phyloP scores from a whole-genome alignment of 2,797 vertebrate species.

The Syngnathus rostellatus region DNA sequence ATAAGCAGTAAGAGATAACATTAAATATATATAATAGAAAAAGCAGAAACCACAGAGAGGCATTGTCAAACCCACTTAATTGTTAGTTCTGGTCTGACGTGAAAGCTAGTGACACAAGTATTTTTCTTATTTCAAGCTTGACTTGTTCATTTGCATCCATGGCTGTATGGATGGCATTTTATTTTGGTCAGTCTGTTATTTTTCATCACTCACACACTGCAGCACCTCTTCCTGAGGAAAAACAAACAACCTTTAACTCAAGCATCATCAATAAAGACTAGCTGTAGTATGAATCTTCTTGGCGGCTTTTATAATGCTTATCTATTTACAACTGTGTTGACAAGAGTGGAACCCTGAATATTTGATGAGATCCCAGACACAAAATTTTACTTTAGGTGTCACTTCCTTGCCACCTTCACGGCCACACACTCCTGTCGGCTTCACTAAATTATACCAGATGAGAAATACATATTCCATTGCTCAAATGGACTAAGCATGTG shows the following conservation, averaged over 20 bases:
- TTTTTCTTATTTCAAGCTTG: constrained; percentile 20
- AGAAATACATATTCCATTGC: constrained; percentile 3
- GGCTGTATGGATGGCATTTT: not conserved
- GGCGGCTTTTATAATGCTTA: constrained; percentile 6
- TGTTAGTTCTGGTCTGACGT: not conserved
- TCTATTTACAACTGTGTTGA: not conserved
- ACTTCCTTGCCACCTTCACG: constrained; percentile 5
- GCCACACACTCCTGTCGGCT: not conserved
- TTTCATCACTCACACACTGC: not conserved
- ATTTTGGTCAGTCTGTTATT: not conserved
- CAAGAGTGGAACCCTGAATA: constrained; percentile 20
- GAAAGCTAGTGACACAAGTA: not conserved
- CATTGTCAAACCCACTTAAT: not conserved
- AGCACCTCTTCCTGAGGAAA: constrained; percentile 10
- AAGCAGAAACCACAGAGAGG: constrained; percentile 1
- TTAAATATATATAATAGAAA: constrained; percentile 9
- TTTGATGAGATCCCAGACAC: constrained; percentile 26
- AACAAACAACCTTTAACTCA: constrained; percentile 18
- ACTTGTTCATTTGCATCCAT: constrained; percentile 20
- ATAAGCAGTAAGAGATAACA: not conserved
- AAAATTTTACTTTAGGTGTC: constrained; percentile 39
- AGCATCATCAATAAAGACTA: not conserved
- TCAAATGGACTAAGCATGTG: not conserved
- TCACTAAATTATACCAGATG: not conserved
- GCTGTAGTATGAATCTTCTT: too few species aligned